Evolutionary conservation across 2,888 invertebrate species (phyloP).

Genomic region (Ferrisia virgata): DNA sequence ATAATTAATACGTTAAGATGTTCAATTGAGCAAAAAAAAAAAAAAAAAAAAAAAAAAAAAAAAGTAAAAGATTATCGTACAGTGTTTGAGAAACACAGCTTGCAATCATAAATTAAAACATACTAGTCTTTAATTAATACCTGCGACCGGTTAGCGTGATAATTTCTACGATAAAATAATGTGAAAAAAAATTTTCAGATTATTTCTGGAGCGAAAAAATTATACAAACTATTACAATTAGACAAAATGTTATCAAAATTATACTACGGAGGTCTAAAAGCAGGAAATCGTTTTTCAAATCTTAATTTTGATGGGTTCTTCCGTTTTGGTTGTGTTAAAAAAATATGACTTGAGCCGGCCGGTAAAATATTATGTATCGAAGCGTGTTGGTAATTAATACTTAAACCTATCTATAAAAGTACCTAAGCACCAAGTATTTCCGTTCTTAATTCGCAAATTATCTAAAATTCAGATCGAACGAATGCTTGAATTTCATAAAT

Average conservation of each 20-base stretch:
- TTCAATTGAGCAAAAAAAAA: not conserved
- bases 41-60: not conserved
- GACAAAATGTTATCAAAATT: not conserved
- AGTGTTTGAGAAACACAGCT: not conserved
- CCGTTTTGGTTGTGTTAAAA: not conserved
- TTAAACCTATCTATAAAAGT: not conserved
- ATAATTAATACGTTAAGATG: not conserved
- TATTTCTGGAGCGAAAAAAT: not conserved
- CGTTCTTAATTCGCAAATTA: not conserved
- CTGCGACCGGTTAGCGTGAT: not conserved
- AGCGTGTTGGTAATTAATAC: not conserved
- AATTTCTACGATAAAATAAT: not conserved
- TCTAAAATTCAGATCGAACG: not conserved
- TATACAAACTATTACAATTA: not conserved
- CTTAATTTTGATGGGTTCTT: not conserved
- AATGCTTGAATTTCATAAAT: too few species aligned
- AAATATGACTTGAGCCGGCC: not conserved
- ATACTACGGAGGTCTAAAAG: not conserved
- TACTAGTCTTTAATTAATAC: not conserved
- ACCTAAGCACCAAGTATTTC: too few species aligned
- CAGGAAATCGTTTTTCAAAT: not conserved
- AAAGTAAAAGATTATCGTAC: not conserved
- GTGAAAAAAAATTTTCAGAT: not conserved
- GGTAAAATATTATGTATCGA: not conserved
- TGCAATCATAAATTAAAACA: not conserved